phyloP scores from a whole-genome alignment of 2,113 vertebrate genomes.

The Centropristis striata region DNA sequence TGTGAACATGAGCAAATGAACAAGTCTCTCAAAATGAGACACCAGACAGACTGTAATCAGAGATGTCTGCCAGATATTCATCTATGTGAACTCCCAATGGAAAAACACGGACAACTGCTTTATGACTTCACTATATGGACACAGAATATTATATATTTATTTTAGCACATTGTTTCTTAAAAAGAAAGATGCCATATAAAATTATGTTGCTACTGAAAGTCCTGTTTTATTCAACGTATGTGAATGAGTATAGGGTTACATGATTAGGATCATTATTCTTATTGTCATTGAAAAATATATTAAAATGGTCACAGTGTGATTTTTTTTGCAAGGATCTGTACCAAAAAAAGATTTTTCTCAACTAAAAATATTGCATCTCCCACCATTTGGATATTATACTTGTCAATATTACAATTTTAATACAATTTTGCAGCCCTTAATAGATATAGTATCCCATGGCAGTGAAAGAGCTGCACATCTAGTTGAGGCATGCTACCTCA shows the following conservation, averaged over 20 bases:
- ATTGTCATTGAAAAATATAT: too few relatives aligned
- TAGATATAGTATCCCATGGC: too few relatives aligned
- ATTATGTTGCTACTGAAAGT: background rate
- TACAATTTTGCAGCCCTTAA: too few relatives aligned
- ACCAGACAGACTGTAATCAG: constrained; percentile 30
- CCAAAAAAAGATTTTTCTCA: too few relatives aligned
- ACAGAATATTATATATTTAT: constrained; percentile 49
- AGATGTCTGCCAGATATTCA: constrained; percentile 42
- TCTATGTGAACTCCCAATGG: constrained; percentile 53
- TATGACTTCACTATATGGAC: constrained; percentile 43
- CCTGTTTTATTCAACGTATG: background rate
- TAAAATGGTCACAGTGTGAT: too few relatives aligned
- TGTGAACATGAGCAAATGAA: constrained; percentile 30
- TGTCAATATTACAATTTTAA: too few relatives aligned
- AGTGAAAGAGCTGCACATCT: too few relatives aligned
- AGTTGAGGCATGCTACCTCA: too few relatives aligned
- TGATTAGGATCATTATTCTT: background rate
- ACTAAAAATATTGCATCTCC: too few relatives aligned
- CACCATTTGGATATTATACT: too few relatives aligned
- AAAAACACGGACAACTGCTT: constrained; percentile 41
- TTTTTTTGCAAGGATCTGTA: too few relatives aligned
- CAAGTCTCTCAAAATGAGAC: constrained; percentile 15
- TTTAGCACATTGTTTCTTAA: constrained; percentile 12
- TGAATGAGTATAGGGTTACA: background rate
- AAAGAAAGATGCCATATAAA: constrained; percentile 25